These are phyloP conservation scores for Brachionus plicatilis DNA, from an alignment of 1,140 invertebrate genomes.

Conservation along the genomic window DNA sequence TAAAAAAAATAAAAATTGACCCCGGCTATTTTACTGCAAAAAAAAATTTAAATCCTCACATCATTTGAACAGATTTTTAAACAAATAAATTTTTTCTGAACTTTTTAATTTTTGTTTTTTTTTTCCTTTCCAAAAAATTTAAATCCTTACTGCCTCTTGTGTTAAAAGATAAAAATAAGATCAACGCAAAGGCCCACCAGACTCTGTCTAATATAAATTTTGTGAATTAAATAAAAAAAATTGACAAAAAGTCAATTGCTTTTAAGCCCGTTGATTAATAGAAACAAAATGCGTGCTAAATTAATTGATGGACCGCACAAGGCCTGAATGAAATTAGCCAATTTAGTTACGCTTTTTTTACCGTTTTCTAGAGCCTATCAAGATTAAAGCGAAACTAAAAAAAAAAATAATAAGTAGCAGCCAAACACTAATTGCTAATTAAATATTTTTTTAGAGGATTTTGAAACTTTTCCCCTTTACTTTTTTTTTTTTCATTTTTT, in stretches of 20 bases:
- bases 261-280: not conserved
- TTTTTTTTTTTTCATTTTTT: not conserved
- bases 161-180: too few species aligned
- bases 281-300: not conserved
- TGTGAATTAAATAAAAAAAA: too few species aligned
- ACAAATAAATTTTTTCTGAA: too few species aligned
- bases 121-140: too few species aligned
- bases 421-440: slow-evolving; percentile 16
- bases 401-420: not conserved
- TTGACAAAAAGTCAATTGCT: not conserved
- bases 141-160: too few species aligned
- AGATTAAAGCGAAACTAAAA: not conserved
- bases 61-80: too few species aligned
- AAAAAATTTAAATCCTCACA: too few species aligned
- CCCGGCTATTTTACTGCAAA: too few species aligned
- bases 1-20: too few species aligned
- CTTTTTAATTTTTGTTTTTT: too few species aligned
- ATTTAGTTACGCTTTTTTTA: slow-evolving; percentile 5
- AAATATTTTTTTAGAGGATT: slow-evolving; percentile 21
- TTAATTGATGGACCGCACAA: not conserved
- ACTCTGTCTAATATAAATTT: not conserved
- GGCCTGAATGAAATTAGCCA: not conserved
- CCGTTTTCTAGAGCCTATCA: not conserved
- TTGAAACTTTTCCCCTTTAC: not conserved
- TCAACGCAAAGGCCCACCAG: too few species aligned